Evolutionary conservation across 2,113 vertebrate genomes (phyloP).

Genomic region (Charadrius vociferus): DNA sequence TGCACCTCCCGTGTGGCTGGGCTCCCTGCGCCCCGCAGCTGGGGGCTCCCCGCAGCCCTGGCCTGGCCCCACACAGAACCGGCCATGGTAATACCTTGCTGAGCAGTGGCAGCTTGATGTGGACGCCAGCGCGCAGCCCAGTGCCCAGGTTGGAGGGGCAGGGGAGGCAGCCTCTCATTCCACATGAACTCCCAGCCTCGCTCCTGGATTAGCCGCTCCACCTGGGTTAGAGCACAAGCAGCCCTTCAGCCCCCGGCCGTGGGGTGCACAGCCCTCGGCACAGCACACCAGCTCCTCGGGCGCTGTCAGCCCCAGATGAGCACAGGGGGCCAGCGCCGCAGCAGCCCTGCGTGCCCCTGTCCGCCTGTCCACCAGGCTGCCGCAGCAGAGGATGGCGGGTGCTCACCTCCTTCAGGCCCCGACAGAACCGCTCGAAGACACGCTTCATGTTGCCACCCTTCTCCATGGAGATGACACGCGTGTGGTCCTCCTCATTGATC

Average conservation of each 20-base stretch:
- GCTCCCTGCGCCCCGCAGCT: background rate
- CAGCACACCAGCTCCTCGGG: no score
- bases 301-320: background rate
- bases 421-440: constrained; percentile 95
- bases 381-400: accelerated
- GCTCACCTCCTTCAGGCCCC: constrained; percentile 88
- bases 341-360: background rate
- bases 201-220: constrained; percentile 83
- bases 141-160: constrained; percentile 88
- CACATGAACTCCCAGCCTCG: constrained; percentile 90
- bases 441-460: constrained; percentile 96
- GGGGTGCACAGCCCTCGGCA: background rate
- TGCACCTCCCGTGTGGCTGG: accelerated
- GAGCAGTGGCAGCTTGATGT: constrained; percentile 83
- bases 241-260: accelerated
- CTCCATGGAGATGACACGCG: constrained; percentile 86
- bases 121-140: constrained; percentile 83
- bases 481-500: constrained; percentile 87
- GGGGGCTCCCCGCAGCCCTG: background rate
- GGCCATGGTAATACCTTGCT: constrained; percentile 76
- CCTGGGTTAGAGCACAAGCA: constrained; percentile 54
- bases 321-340: accelerated
- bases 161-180: constrained; percentile 83
- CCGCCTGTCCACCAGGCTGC: background rate
- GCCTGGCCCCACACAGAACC: background rate